Base-by-base conservation (phyloP, 2,888 invertebrate genomes). In the Apamea sordens region DNA sequence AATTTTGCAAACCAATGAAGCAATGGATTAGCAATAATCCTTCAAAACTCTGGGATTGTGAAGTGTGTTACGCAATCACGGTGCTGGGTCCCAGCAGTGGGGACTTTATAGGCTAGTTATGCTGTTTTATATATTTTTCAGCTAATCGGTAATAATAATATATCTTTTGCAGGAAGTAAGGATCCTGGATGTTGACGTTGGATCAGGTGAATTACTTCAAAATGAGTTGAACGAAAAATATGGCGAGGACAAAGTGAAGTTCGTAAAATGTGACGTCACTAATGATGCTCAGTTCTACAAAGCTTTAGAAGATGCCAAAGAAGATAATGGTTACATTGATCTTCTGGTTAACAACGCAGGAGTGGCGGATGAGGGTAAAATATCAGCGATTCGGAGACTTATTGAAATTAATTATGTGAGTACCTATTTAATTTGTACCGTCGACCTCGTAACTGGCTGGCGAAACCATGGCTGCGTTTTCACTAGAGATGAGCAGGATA, bases 271-370 rank as follows among this genome's bases (percentile, higher is more conserved):
- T 85, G 94, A 94, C 56, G 91, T 93, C 44, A 91, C 92, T 0
- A 88, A 89, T 13, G 91, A 92, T 13, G 89, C 90, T 2, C 83
- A 91, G 74, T 84, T 94, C 13, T 81, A 88, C 41, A 85, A 68
- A 11, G 91, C 89, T 2, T 92, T 91, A 63, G 86, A 91, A 13
- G 77, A 73, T 56, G 86, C 90, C 0, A 77, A 86, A 53, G 80
- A 89, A 13, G 86, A 90, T 0, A 79, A 90, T 10, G 91, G 88
- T 0, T 84, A 85, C 67, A 87, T 93, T 24, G 93, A 94, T 73
- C 77, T 93, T 0, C 90, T 94, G 11, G 80, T 94, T 10, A 94
- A 94, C 70, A 93, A 93, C 73, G 94, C 94, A 59, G 94, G 92
- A 2, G 85, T 92, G 24, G 90, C 89, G 73, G 90, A 93, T 76